Conservation (phyloP, 2,888 invertebrate species). For the Lycophotia porphyrea region DNA sequence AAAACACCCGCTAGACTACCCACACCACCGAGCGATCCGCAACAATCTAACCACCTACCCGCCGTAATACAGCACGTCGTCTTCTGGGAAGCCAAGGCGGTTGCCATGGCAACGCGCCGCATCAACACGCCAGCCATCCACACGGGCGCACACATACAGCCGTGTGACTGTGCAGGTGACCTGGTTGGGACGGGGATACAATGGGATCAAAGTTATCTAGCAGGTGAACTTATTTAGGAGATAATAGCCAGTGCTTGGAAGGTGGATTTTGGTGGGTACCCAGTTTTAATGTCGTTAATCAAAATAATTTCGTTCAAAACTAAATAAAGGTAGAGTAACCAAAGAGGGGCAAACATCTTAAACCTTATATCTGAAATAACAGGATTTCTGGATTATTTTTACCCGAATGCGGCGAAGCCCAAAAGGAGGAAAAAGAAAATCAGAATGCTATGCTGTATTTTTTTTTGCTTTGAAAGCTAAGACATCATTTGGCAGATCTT, state of each 20-base stretch:
- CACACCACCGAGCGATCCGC: slow-evolving; percentile 39
- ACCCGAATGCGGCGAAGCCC: too few relatives aligned
- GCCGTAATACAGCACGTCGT: slow-evolving; percentile 32
- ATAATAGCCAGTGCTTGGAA: neutral
- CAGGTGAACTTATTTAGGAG: neutral
- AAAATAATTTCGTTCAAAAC: neutral
- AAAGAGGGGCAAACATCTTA: neutral
- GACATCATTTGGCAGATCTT: neutral
- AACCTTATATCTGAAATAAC: neutral
- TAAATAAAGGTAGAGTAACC: neutral
- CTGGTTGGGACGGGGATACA: slow-evolving; percentile 69
- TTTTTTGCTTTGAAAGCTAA: neutral
- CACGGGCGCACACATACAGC: slow-evolving; percentile 67
- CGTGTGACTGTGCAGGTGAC: slow-evolving; percentile 88
- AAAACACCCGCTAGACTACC: neutral
- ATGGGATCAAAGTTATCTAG: slow-evolving; percentile 14
- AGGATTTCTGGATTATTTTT: neutral
- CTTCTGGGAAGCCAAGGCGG: slow-evolving; percentile 85
- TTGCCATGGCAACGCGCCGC: slow-evolving; percentile 87
- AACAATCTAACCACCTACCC: slow-evolving; percentile 37
- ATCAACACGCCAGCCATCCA: slow-evolving; percentile 83
- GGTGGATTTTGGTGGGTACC: neutral
- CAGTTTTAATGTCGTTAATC: neutral
- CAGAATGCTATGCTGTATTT: neutral
- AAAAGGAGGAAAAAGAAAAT: too few relatives aligned